Conservation (phyloP, 1,140 invertebrate genomes). For the Scaptomyza montana region DNA sequence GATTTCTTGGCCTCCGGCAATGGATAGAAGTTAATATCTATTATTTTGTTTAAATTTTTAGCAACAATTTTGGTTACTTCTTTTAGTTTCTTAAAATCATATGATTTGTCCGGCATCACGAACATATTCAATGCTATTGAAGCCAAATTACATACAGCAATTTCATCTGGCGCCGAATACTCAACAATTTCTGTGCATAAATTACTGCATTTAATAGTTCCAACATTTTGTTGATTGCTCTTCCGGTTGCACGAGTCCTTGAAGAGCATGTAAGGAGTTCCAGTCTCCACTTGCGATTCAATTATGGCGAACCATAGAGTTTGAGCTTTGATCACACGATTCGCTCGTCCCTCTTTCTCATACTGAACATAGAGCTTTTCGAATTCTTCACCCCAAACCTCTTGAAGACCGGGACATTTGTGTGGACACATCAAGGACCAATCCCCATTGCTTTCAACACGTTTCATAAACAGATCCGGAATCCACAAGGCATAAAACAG, state of each 20-base stretch:
- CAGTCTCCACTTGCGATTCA: conserved; percentile 98
- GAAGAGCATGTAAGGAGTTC: conserved; percentile 98
- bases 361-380: conserved; percentile 95
- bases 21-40: conserved; percentile 98
- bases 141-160: conserved; percentile 99
- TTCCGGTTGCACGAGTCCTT: conserved; percentile 99
- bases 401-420: conserved; percentile 94
- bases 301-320: conserved; percentile 97
- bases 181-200: conserved; percentile 99
- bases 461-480: conserved; percentile 99
- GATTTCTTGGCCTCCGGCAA: conserved; percentile 94
- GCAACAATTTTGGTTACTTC: conserved; percentile 95
- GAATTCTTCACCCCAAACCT: conserved; percentile 98
- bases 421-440: conserved; percentile 99
- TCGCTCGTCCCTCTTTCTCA: conserved; percentile 91
- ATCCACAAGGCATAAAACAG: conserved; percentile 99
- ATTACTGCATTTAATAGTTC: conserved; percentile 99
- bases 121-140: conserved; percentile 99
- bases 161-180: conserved; percentile 95
- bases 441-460: conserved; percentile 93
- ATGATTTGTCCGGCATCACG: conserved; percentile 91
- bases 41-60: conserved; percentile 98
- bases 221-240: conserved; percentile 99
- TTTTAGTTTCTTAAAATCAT: conserved; percentile 95
- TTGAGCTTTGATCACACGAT: conserved; percentile 93